Evolutionary conservation across 2,797 vertebrate species (phyloP).

Genomic region (Sebastes vulpes): DNA sequence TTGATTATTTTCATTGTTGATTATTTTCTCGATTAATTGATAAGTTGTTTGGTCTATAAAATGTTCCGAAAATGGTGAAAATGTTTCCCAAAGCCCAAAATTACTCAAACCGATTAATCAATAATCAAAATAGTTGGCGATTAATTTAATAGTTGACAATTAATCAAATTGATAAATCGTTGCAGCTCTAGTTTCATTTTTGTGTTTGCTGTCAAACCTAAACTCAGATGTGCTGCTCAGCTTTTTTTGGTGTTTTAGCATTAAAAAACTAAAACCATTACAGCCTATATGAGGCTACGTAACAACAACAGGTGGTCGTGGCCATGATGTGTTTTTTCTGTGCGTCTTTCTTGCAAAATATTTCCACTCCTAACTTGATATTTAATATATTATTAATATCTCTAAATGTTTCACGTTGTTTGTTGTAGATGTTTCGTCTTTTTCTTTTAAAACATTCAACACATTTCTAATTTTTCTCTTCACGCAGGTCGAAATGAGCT

Average conservation of each 20-base stretch:
- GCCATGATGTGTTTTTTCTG: not conserved
- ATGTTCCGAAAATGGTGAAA: too few relatives aligned
- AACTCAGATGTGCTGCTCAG: not conserved
- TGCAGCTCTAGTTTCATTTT: not conserved
- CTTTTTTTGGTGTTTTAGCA: not conserved
- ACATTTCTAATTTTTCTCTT: constrained; percentile 38
- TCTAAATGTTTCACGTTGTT: not conserved
- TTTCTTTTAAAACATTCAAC: not conserved
- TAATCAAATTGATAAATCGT: too few relatives aligned
- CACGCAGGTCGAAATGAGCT: constrained; percentile 97
- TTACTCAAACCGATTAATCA: too few relatives aligned
- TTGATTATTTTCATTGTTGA: too few relatives aligned
- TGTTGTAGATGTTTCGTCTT: not conserved
- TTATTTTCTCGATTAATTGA: too few relatives aligned
- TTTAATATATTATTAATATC: not conserved
- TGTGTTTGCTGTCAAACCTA: not conserved
- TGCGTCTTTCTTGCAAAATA: not conserved
- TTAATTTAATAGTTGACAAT: too few relatives aligned
- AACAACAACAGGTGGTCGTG: not conserved
- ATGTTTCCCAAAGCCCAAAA: too few relatives aligned
- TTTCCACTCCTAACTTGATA: not conserved
- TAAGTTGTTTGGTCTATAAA: too few relatives aligned
- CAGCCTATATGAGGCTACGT: not conserved
- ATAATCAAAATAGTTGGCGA: too few relatives aligned
- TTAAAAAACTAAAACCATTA: not conserved